phyloP scores from a whole-genome alignment of 1,140 invertebrate species.

The Chironomus tepperi region DNA sequence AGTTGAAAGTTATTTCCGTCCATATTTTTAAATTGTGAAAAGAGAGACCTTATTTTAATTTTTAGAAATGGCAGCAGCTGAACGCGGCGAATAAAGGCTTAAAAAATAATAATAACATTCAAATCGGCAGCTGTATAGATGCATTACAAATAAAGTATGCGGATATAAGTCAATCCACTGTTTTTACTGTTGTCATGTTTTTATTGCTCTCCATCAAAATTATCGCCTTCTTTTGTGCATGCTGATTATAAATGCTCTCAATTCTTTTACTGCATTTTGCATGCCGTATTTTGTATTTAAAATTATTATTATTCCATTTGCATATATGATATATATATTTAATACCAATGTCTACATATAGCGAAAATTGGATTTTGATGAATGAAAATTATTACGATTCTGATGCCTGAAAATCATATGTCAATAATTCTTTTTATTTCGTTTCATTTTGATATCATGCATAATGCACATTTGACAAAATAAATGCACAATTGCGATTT shows the following conservation, averaged over 20 bases:
- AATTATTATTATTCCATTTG: too few species aligned
- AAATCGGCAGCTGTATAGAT: neutral
- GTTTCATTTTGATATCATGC: too few species aligned
- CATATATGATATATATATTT: neutral
- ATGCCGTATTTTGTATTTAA: too few species aligned
- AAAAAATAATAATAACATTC: neutral
- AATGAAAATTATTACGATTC: slow-evolving; percentile 11
- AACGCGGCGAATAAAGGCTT: neutral
- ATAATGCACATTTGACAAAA: too few species aligned
- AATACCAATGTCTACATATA: too few species aligned
- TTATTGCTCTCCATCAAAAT: neutral
- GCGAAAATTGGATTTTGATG: slow-evolving; percentile 15
- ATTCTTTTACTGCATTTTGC: too few species aligned
- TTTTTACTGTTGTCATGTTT: neutral
- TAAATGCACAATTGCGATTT: too few species aligned
- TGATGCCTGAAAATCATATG: neutral
- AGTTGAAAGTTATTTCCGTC: slow-evolving; percentile 1
- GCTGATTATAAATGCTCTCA: too few species aligned
- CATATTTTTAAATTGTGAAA: neutral
- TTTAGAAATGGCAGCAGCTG: slow-evolving; percentile 11
- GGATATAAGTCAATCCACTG: slow-evolving; percentile 1
- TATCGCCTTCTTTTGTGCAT: too few species aligned
- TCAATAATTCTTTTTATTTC: neutral
- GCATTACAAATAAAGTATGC: neutral
- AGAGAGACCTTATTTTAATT: neutral